Conservation (phyloP, 1,140 invertebrate genomes). For the Caenorhabditis briggsae region DNA sequence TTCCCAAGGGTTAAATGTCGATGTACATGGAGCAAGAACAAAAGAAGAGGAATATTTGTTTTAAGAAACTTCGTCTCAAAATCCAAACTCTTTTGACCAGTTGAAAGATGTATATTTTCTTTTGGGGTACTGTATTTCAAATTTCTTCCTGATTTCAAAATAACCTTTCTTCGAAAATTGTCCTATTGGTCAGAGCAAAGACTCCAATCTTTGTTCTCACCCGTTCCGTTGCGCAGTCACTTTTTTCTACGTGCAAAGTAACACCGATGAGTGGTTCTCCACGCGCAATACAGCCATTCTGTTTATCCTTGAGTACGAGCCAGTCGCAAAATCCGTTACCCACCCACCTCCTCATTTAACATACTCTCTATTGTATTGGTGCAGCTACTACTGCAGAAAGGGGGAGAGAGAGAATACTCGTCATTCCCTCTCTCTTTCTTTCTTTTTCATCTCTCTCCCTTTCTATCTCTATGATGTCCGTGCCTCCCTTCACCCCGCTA, state of each 20-base stretch:
- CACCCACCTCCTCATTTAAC: slow-evolving; percentile 47
- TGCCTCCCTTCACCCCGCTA: background rate
- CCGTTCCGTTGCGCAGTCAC: slow-evolving; percentile 16
- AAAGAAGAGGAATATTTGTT: background rate
- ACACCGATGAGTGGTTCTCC: slow-evolving; percentile 38
- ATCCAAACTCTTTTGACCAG: background rate
- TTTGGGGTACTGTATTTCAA: too few relatives aligned
- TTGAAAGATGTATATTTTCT: too few relatives aligned
- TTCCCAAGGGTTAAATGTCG: background rate
- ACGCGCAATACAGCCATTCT: slow-evolving; percentile 47
- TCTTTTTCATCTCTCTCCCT: slow-evolving; percentile 6
- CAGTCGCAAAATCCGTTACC: slow-evolving; percentile 41
- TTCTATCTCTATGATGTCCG: background rate
- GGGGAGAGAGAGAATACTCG: slow-evolving; percentile 20
- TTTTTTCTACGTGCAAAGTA: slow-evolving; percentile 50
- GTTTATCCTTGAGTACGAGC: slow-evolving; percentile 54
- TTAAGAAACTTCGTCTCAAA: background rate
- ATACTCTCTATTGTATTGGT: slow-evolving; percentile 48
- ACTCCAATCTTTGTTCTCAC: slow-evolving; percentile 41
- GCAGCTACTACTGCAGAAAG: slow-evolving; percentile 41
- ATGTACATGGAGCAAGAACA: background rate
- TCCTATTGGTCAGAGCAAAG: background rate
- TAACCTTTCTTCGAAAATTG: too few relatives aligned
- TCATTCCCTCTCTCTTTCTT: slow-evolving; percentile 14
- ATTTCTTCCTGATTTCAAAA: too few relatives aligned